Evolutionary conservation across 2,888 invertebrate genomes (phyloP).

Genomic region (Ormyrus thymus): DNA sequence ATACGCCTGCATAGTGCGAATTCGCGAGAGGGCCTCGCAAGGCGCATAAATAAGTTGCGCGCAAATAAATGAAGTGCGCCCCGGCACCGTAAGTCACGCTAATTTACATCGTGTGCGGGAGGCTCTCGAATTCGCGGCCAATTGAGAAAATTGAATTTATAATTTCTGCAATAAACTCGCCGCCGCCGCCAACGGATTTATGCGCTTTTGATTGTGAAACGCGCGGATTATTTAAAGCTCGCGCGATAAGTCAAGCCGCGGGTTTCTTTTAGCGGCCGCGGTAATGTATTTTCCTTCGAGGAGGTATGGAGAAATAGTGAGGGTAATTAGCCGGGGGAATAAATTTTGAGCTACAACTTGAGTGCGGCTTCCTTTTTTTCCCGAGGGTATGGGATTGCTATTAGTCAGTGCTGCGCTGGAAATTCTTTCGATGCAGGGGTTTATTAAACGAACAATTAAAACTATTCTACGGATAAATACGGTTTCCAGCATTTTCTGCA

Average conservation of each 20-base stretch:
- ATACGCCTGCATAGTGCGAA: slow-evolving; percentile 50
- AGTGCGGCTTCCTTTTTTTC: too few relatives aligned
- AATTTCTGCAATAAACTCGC: slow-evolving; percentile 52
- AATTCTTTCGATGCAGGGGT: neutral
- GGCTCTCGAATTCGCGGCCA: slow-evolving; percentile 38
- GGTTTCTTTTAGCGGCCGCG: neutral
- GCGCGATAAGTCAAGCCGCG: slow-evolving; percentile 13
- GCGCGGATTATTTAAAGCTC: slow-evolving; percentile 30
- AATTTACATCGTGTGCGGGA: slow-evolving; percentile 50
- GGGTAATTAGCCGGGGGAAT: slow-evolving; percentile 38
- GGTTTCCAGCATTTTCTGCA: too few relatives aligned
- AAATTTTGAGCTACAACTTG: slow-evolving; percentile 14
- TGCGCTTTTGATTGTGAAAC: slow-evolving; percentile 47
- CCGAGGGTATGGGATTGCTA: neutral
- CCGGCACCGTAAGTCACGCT: slow-evolving; percentile 52
- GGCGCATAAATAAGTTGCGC: slow-evolving; percentile 45
- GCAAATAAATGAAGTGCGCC: slow-evolving; percentile 27
- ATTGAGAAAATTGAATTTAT: slow-evolving; percentile 54
- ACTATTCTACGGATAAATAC: too few relatives aligned
- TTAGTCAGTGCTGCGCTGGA: neutral
- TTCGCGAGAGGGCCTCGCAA: slow-evolving; percentile 24
- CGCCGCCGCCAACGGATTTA: slow-evolving; percentile 20
- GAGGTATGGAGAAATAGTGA: slow-evolving; percentile 8
- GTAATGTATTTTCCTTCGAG: neutral
- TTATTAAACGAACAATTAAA: neutral